These are phyloP conservation scores for Apodemia duryi DNA, from an alignment of 2,888 invertebrate species.

Conservation along the genomic window DNA sequence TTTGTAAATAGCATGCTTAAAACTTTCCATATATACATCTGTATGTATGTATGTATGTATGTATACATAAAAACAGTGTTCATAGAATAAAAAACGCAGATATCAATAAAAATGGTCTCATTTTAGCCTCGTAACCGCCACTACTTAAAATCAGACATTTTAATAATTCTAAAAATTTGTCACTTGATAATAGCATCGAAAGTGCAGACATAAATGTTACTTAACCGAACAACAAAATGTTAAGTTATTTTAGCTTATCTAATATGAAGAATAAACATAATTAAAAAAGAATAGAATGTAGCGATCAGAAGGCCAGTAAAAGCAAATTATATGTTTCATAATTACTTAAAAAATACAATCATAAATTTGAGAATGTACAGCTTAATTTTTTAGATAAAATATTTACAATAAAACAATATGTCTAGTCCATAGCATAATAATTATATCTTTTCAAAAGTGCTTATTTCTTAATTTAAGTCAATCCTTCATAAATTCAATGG, in stretches of 20 bases:
- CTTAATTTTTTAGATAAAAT: conserved; percentile 10
- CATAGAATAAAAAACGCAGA: too few species aligned
- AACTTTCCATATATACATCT: too few species aligned
- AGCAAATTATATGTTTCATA: not conserved
- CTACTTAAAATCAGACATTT: not conserved
- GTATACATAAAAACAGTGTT: too few species aligned
- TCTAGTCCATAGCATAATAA: too few species aligned
- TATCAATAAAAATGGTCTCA: not conserved
- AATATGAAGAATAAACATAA: not conserved
- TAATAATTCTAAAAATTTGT: not conserved
- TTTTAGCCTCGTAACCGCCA: not conserved
- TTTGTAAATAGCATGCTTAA: too few species aligned
- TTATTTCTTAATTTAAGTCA: too few species aligned
- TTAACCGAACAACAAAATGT: not conserved
- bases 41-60: too few species aligned
- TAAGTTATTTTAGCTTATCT: not conserved
- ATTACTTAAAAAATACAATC: not conserved
- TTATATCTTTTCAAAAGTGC: too few species aligned
- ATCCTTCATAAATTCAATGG: too few species aligned
- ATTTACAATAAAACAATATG: conserved; percentile 10
- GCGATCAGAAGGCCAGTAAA: not conserved
- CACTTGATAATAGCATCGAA: not conserved
- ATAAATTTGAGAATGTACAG: not conserved
- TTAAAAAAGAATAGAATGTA: not conserved
- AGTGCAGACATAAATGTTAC: not conserved